These are phyloP conservation scores for Triplophysa dalaica DNA, from an alignment of 2,113 vertebrate species.

Conservation along the genomic window DNA sequence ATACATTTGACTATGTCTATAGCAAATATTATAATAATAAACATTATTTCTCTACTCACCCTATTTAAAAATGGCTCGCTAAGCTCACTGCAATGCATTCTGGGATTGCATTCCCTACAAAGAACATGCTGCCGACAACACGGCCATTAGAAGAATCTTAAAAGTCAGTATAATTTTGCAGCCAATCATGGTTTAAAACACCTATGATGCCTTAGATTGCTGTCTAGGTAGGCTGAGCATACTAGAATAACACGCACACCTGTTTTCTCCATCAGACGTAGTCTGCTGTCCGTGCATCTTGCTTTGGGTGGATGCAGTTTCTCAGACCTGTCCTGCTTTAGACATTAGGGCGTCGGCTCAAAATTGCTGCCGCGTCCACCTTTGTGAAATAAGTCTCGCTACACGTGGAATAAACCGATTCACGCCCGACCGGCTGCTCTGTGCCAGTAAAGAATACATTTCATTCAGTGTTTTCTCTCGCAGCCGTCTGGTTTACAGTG, in stretches of 20 bases:
- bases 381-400: not conserved
- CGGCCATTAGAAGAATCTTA: too few species aligned
- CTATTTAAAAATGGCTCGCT: too few species aligned
- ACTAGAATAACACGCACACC: slow-evolving; percentile 26
- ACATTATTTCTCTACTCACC: too few species aligned
- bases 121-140: too few species aligned
- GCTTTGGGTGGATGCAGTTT: slow-evolving; percentile 38
- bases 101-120: too few species aligned
- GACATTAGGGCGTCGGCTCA: slow-evolving; percentile 41
- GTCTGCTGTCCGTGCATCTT: slow-evolving; percentile 22
- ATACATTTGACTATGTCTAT: too few species aligned
- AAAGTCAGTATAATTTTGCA: too few species aligned
- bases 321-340: slow-evolving; percentile 37
- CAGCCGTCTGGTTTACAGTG: not conserved
- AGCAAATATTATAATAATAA: too few species aligned
- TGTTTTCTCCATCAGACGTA: slow-evolving; percentile 48
- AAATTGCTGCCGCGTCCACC: slow-evolving; percentile 11
- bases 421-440: not conserved
- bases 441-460: not conserved
- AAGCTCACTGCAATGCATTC: too few species aligned
- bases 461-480: not conserved
- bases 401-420: not conserved
- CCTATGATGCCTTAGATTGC: too few species aligned
- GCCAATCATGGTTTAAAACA: too few species aligned
- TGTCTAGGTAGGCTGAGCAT: too few species aligned